These are phyloP conservation scores for Premnoplex brunnescens DNA, from an alignment of 2,797 vertebrate species.

Conservation along the genomic window DNA sequence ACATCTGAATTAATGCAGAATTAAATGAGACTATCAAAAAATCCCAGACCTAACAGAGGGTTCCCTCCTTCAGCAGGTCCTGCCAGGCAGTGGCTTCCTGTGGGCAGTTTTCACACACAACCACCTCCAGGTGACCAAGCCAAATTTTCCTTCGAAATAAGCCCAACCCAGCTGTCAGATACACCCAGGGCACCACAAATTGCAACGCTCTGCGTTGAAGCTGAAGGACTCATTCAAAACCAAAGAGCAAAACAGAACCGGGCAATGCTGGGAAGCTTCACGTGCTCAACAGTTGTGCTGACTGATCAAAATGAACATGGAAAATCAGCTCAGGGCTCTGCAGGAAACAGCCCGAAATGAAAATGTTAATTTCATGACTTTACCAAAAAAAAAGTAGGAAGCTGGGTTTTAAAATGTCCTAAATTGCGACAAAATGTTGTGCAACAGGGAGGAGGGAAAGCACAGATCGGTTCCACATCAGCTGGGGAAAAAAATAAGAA, in stretches of 20 bases:
- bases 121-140: not conserved
- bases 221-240: not conserved
- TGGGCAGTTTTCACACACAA: not conserved
- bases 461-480: fast-evolving
- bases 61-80: not conserved
- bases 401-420: not conserved
- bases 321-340: not conserved
- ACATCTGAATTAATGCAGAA: not conserved
- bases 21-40: not conserved
- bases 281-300: not conserved
- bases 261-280: not conserved
- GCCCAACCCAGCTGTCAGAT: not conserved
- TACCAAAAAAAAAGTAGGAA: not conserved
- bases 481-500: not conserved
- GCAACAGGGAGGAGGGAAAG: not conserved
- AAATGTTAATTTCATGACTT: not conserved
- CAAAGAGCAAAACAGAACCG: not conserved
- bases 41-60: not conserved
- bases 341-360: not conserved
- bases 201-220: not conserved
- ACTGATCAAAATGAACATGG: not conserved
- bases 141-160: not conserved
- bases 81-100: not conserved
- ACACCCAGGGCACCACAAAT: fast-evolving
- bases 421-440: not conserved